phyloP scores from a whole-genome alignment of 2,797 vertebrate species.

The Cuniculus paca region DNA sequence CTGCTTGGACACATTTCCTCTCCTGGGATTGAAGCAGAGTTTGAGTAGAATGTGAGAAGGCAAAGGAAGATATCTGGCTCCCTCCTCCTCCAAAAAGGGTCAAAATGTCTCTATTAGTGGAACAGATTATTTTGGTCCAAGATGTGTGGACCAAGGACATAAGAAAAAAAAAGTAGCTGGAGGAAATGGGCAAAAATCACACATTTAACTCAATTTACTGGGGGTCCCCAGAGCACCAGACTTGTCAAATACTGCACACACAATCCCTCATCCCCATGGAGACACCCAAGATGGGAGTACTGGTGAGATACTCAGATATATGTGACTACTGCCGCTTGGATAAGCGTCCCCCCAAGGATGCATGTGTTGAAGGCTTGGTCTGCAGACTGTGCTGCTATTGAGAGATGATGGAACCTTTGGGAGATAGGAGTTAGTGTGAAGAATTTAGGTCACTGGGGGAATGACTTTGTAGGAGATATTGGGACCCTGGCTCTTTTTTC shows the following conservation, averaged over 20 bases:
- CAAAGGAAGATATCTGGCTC: not conserved
- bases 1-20: not conserved
- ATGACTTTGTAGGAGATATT: not conserved
- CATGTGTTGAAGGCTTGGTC: not conserved
- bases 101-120: not conserved
- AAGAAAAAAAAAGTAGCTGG: not conserved
- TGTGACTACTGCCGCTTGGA: not conserved
- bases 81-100: not conserved
- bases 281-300: too few species aligned
- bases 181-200: not conserved
- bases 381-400: not conserved
- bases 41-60: not conserved
- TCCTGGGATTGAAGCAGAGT: not conserved
- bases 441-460: not conserved
- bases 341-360: not conserved
- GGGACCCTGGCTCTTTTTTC: not conserved
- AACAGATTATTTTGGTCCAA: not conserved
- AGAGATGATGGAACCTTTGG: not conserved
- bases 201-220: not conserved
- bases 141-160: not conserved
- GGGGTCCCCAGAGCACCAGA: not conserved
- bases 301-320: not conserved
- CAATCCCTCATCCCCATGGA: rapidly evolving
- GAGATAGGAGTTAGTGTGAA: not conserved
- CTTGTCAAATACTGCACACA: not conserved